Evolutionary conservation across 64 coral and sea anemone species (phyloP).

Genomic region (Exaiptasia diaphana): DNA sequence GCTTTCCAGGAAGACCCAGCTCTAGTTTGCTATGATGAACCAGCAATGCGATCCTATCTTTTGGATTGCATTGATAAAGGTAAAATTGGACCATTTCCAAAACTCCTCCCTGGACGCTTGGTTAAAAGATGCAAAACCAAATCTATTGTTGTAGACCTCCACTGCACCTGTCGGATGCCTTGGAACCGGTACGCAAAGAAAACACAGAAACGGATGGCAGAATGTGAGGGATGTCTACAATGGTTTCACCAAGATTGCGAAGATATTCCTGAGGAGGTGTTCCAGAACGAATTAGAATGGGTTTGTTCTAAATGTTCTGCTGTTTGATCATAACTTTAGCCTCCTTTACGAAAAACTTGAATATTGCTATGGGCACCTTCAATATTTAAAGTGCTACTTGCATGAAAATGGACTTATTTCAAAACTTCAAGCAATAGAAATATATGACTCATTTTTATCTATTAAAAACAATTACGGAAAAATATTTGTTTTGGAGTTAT

Average conservation of each 20-base stretch:
- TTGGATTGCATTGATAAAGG: no score
- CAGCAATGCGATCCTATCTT: neutral
- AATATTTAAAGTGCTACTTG: no score
- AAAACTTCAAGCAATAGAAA: no score
- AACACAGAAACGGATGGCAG: neutral
- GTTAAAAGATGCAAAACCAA: neutral
- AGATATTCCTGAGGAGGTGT: neutral
- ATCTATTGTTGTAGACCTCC: neutral
- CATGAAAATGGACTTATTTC: no score
- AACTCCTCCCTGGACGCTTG: neutral
- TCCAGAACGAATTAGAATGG: neutral
- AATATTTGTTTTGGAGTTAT: no score
- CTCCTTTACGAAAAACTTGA: no score
- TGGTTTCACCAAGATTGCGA: neutral
- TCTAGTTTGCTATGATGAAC: neutral
- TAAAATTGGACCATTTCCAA: no score
- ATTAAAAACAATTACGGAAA: no score
- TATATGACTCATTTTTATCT: no score
- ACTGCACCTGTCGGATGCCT: neutral
- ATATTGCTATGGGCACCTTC: no score
- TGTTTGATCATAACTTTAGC: no score
- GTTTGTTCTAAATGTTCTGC: neutral
- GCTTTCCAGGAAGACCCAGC: slow-evolving; percentile 25
- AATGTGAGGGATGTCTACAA: neutral
- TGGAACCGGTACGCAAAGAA: neutral